These are phyloP conservation scores for Notolepis coatsorum DNA, from an alignment of 2,797 vertebrate genomes.

Conservation along the genomic window DNA sequence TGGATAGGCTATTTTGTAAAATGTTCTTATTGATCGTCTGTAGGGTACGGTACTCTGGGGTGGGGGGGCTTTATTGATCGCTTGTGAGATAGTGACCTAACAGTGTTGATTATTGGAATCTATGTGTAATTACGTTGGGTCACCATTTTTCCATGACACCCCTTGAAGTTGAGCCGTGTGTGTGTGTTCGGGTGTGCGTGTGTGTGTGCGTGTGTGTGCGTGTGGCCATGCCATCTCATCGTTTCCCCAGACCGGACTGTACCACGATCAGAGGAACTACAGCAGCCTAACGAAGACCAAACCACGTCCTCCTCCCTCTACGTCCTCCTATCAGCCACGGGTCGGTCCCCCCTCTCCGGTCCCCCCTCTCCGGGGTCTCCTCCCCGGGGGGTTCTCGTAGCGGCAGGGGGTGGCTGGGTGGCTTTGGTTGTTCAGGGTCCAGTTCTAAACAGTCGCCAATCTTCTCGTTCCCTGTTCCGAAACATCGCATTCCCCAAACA, in stretches of 20 bases:
- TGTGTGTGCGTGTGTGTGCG: conserved; percentile 8
- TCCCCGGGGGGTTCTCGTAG: not conserved
- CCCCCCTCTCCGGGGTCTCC: not conserved
- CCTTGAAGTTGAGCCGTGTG: conserved; percentile 1
- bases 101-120: conserved; percentile 8
- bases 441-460: not conserved
- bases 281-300: conserved; percentile 91
- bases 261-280: conserved; percentile 95
- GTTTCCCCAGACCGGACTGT: conserved; percentile 89
- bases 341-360: conserved; percentile 64
- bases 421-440: too few relatives aligned
- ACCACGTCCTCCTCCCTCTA: conserved; percentile 71
- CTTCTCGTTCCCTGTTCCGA: conserved; percentile 20
- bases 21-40: conserved; percentile 21
- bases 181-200: not conserved
- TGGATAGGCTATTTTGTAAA: conserved; percentile 18
- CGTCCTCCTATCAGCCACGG: conserved; percentile 80
- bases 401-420: too few relatives aligned
- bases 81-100: conserved; percentile 12
- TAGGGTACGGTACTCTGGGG: too few relatives aligned
- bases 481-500: too few relatives aligned
- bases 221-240: conserved; percentile 47
- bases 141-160: not conserved
- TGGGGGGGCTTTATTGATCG: conserved; percentile 8
- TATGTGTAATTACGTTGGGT: not conserved